These are phyloP conservation scores for Alviniconcha strummeri DNA, from an alignment of 2,888 invertebrate genomes.

Conservation along the genomic window DNA sequence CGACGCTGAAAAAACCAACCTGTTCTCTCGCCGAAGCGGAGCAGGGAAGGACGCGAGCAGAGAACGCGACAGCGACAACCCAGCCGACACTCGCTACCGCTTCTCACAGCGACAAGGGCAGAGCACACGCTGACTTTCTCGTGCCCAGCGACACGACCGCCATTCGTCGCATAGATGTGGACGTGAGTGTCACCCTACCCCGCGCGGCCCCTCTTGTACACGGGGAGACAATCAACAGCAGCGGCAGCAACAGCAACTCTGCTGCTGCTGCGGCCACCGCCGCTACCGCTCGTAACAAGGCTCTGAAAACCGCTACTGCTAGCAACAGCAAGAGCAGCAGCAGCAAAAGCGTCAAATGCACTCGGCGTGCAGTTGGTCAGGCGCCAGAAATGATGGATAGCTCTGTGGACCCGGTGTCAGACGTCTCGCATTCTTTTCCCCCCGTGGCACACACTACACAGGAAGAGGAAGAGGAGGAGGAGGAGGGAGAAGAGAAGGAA, in stretches of 20 bases:
- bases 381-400: conserved; percentile 3
- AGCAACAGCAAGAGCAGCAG: too few relatives aligned
- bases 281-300: too few relatives aligned
- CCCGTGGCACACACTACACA: not conserved
- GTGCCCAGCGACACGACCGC: not conserved
- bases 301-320: too few relatives aligned
- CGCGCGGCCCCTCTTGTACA: not conserved
- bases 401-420: not conserved
- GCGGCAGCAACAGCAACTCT: too few relatives aligned
- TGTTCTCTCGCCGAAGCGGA: not conserved
- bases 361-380: not conserved
- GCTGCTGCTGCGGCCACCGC: not conserved
- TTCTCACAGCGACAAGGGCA: not conserved
- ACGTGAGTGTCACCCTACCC: conserved; percentile 27
- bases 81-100: not conserved
- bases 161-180: conserved; percentile 23
- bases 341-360: not conserved
- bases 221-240: not conserved
- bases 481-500: too few relatives aligned
- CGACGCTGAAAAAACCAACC: too few relatives aligned
- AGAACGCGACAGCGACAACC: not conserved
- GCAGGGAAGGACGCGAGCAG: not conserved
- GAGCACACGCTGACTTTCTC: not conserved
- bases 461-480: too few relatives aligned
- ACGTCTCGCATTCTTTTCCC: not conserved